phyloP scores from a whole-genome alignment of 2,888 invertebrate species.

The Dicycla oo region DNA sequence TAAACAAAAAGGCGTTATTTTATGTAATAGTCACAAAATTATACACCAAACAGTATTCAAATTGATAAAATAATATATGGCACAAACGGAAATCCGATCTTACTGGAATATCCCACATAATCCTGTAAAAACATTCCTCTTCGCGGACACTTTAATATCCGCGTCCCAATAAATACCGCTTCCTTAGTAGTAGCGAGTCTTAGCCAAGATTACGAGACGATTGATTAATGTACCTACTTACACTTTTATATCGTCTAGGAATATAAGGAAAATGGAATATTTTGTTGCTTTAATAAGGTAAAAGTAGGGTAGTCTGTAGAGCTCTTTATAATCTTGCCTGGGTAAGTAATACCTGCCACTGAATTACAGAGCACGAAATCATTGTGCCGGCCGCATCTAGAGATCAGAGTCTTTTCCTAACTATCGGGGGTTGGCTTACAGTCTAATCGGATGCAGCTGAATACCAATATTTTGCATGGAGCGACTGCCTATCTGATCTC shows the following conservation, averaged over 20 bases:
- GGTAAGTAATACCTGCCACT: no score
- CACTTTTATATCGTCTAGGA: conserved; percentile 28
- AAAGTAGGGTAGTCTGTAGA: no score
- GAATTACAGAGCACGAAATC: no score
- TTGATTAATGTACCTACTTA: conserved; percentile 58
- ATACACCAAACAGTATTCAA: conserved; percentile 11
- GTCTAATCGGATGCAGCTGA: no score
- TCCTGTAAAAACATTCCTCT: conserved; percentile 60
- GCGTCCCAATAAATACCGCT: conserved; percentile 60
- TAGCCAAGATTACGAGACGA: conserved; percentile 58
- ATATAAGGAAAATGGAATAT: conserved; percentile 13
- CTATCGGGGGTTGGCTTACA: no score
- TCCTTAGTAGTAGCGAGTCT: conserved; percentile 41
- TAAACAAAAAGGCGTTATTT: no score
- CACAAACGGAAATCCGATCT: conserved; percentile 45
- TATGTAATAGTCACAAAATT: neutral
- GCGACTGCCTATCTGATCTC: no score
- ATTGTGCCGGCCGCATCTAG: no score
- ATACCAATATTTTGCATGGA: no score
- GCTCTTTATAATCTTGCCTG: no score
- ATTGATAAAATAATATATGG: conserved; percentile 51
- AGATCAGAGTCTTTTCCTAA: no score
- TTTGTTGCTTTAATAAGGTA: neutral
- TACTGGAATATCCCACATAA: conserved; percentile 43
- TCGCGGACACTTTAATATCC: conserved; percentile 63